Conservation (phyloP, 2,888 invertebrate species). For the Oxycera nigricornis region DNA sequence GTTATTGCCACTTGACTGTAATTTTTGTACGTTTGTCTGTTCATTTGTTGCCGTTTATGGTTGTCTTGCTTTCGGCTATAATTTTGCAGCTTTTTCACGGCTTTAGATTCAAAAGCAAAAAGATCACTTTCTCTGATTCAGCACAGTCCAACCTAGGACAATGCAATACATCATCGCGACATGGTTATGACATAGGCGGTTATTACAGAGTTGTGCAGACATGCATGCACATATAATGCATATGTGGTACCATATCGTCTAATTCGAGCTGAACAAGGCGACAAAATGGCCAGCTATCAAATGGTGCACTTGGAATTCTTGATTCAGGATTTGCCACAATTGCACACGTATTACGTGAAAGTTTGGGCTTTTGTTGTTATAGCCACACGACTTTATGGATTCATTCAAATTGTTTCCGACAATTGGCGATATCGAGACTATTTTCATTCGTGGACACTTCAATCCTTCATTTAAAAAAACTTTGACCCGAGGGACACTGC, state of each 20-base stretch:
- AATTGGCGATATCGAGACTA: too few species aligned
- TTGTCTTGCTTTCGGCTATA: not conserved
- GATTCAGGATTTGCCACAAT: not conserved
- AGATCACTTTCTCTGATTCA: conserved; percentile 16
- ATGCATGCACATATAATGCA: too few species aligned
- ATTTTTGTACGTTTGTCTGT: conserved; percentile 4
- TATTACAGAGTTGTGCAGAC: not conserved
- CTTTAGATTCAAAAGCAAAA: conserved; percentile 2
- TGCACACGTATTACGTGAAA: not conserved
- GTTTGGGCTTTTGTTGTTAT: not conserved
- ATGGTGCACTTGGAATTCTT: not conserved
- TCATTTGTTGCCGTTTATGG: not conserved
- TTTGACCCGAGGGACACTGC: not conserved
- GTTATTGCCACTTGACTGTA: not conserved
- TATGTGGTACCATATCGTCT: conserved; percentile 6
- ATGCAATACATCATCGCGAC: conserved; percentile 9
- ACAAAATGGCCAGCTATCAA: too few species aligned
- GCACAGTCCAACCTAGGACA: too few species aligned
- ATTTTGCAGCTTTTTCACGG: not conserved
- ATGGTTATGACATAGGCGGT: not conserved
- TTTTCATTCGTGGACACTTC: too few species aligned
- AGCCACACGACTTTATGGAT: too few species aligned
- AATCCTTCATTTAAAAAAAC: too few species aligned
- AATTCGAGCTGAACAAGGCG: not conserved
- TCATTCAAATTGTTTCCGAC: too few species aligned